A percentile compares a stretch with the other conserved stretches of the same genome.
These are phyloP conservation scores for Platalea minor DNA, from an alignment of 2,797 vertebrate genomes.

Conservation along the genomic window DNA sequence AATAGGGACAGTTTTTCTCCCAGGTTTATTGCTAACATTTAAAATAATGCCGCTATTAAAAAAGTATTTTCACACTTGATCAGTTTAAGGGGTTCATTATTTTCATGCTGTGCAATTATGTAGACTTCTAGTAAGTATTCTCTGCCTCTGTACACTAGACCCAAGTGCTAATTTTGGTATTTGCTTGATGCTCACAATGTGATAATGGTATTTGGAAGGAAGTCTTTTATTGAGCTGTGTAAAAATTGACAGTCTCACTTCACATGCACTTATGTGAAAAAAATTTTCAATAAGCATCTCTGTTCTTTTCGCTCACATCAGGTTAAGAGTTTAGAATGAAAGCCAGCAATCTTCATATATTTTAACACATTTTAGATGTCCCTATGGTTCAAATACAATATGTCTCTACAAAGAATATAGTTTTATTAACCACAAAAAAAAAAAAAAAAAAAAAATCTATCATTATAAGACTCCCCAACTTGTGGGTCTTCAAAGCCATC, in stretches of 20 bases:
- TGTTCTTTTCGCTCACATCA: not conserved
- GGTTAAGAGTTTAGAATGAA: not conserved
- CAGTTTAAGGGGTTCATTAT: constrained; percentile 27
- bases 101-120: constrained; percentile 28
- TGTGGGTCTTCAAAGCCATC: not conserved
- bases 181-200: not conserved
- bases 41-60: constrained; percentile 31
- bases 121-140: not conserved
- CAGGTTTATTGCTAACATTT: constrained; percentile 31
- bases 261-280: not conserved
- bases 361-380: not conserved
- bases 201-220: not conserved
- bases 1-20: not conserved
- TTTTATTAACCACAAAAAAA: not conserved
- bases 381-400: not conserved
- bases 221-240: not conserved
- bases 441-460: not conserved
- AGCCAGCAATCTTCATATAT: not conserved
- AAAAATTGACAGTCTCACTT: constrained; percentile 10
- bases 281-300: not conserved
- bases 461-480: not conserved
- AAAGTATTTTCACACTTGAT: constrained; percentile 9
- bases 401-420: not conserved
- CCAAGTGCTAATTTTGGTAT: not conserved
- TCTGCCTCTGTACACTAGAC: not conserved